Base-by-base conservation (phyloP, 2,113 vertebrate species). In the Spea bombifrons region DNA sequence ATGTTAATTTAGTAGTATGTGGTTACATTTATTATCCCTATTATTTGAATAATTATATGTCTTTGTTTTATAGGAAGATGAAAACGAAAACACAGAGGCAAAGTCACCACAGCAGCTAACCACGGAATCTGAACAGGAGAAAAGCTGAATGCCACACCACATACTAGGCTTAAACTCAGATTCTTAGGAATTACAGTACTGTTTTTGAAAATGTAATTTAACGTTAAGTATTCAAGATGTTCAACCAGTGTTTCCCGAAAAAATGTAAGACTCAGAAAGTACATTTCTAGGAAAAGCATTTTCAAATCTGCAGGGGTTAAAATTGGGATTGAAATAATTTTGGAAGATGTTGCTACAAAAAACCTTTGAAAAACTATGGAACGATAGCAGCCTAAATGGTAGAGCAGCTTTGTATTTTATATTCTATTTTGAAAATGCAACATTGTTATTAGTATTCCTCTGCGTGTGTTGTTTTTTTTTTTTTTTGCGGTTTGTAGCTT, bases 61-160 rank as follows among this genome's bases (percentile, higher is more conserved):
- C 82, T 72, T 90, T 90, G 87, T 78, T 90, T 91, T 90, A 85
- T 90, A 90, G 87, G 92, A 92, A 84, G 90, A 90, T 73, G 92
- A 92, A 87, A 90, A 88, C 82, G 86, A 90, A 76, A 87, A 90
- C 52, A 91, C 91, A 86, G 93, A 92, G 86, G 92, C 94, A 88
- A 84, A 84, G 53, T 64, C 83, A 82, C 85, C 89, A 89, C 88
- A 88, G 86, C 89, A 92, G 66, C 81, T 85, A 83, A 86, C 83
- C 77, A 72, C 85, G 85, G 92, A 93, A 84, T 87, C 88, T 75
- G 91, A 87, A 85, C 83, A 83, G 74, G 90, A 89, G 5, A 86
- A 92, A 92, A 87, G 88, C 82, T 73, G 82, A 71, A 78, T 86
- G 72, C 84, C 84, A 82, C 84, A 84, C 81, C n/a, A 5, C 46